Conservation (phyloP, 1,140 invertebrate genomes). For the Psilanteris sp. region DNA sequence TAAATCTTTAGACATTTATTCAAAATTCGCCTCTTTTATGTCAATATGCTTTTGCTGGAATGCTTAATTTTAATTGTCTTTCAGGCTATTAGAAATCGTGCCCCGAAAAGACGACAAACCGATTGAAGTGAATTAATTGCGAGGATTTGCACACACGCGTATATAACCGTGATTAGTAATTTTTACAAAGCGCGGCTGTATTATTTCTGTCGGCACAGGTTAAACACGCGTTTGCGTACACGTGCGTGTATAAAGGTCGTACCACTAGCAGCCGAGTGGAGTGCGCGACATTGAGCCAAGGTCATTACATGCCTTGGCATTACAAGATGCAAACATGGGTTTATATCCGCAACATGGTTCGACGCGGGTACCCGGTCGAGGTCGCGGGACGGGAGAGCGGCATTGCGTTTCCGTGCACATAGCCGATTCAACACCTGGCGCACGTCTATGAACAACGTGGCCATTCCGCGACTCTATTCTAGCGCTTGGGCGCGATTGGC, state of each 20-base stretch:
- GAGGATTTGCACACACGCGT: no score
- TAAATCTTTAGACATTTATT: no score
- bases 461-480: conserved; percentile 15
- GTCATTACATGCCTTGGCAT: conserved; percentile 49
- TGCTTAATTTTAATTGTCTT: no score
- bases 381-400: conserved; percentile 35
- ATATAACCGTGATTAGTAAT: no score
- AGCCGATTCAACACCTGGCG: conserved; percentile 29
- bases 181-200: no score
- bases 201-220: neutral
- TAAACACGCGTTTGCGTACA: conserved; percentile 44
- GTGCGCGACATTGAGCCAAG: conserved; percentile 62
- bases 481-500: neutral
- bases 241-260: conserved; percentile 47
- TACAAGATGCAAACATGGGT: conserved; percentile 57
- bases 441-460: conserved; percentile 7
- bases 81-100: no score
- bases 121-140: no score
- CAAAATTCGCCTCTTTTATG: no score
- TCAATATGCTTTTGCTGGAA: no score
- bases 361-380: conserved; percentile 53
- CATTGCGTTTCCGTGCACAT: conserved; percentile 55
- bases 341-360: conserved; percentile 52
- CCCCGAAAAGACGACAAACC: no score
- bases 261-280: conserved; percentile 28